Evolutionary conservation across 1,140 invertebrate species (phyloP).

Genomic region (Dermatophagoides farinae): DNA sequence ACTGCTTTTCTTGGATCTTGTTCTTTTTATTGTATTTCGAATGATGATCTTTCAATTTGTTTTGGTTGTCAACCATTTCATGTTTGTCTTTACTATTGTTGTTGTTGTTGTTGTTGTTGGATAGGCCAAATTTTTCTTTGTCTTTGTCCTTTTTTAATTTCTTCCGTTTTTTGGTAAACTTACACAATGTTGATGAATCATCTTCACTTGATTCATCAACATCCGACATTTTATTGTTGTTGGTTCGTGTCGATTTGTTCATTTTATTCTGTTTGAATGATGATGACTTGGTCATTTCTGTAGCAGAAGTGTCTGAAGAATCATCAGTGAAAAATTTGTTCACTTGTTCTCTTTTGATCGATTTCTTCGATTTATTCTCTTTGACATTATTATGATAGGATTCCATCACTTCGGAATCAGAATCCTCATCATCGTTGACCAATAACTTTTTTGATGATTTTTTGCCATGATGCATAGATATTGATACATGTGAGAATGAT

Average conservation of each 20-base stretch:
- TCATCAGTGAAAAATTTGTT: too few species aligned
- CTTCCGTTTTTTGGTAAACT: neutral
- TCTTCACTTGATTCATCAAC: neutral
- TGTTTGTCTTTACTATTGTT: neutral
- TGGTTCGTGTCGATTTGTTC: neutral
- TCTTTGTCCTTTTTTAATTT: neutral
- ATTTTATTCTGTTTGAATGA: too few species aligned
- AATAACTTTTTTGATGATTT: neutral
- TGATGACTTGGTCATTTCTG: too few species aligned
- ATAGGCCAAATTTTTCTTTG: neutral
- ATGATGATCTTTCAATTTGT: constrained; percentile 12
- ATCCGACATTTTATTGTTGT: neutral
- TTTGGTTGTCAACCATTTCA: constrained; percentile 11
- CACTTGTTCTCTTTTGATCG: too few species aligned
- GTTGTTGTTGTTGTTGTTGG: neutral
- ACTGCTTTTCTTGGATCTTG: constrained; percentile 20
- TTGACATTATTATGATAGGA: neutral
- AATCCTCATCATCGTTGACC: neutral
- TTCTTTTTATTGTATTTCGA: constrained; percentile 19
- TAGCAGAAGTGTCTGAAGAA: too few species aligned
- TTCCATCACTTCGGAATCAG: neutral
- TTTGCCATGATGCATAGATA: neutral
- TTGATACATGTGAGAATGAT: neutral
- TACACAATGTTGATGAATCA: neutral
- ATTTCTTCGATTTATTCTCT: too few species aligned